Evolutionary conservation across 2,888 invertebrate genomes (phyloP).

Genomic region (Gerris lacustris): DNA sequence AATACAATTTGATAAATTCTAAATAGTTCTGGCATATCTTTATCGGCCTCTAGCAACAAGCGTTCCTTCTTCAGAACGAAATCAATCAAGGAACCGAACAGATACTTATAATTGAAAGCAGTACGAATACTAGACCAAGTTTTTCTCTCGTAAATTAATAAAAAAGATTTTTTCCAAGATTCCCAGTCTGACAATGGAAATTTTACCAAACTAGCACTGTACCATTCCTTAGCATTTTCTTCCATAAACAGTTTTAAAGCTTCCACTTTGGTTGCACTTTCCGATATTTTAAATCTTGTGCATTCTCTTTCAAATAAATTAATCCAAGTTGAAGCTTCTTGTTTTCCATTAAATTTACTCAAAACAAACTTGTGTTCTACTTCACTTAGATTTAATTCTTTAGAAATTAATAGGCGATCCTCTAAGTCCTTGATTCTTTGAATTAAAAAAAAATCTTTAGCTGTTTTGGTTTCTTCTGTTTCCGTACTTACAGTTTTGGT

Average conservation of each 20-base stretch:
- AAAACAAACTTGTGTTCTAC: too few relatives aligned
- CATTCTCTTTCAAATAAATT: too few relatives aligned
- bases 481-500: too few relatives aligned
- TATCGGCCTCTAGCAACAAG: constrained; percentile 6
- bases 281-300: too few relatives aligned
- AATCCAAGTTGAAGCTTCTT: too few relatives aligned
- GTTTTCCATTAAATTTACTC: too few relatives aligned
- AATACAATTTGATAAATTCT: constrained; percentile 6
- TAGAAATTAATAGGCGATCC: too few relatives aligned
- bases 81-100: constrained; percentile 6
- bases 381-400: too few relatives aligned
- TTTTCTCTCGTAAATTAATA: constrained; percentile 1
- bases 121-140: background rate
- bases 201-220: background rate
- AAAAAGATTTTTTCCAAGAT: constrained; percentile 10
- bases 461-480: too few relatives aligned
- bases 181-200: constrained; percentile 4
- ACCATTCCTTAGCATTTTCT: background rate
- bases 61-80: constrained; percentile 8
- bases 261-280: background rate
- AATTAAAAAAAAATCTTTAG: too few relatives aligned
- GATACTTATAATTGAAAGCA: constrained; percentile 7
- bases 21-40: background rate
- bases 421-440: too few relatives aligned
- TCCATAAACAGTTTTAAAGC: background rate